phyloP scores from a whole-genome alignment of 2,888 invertebrate species.

The Drosophila robusta region DNA sequence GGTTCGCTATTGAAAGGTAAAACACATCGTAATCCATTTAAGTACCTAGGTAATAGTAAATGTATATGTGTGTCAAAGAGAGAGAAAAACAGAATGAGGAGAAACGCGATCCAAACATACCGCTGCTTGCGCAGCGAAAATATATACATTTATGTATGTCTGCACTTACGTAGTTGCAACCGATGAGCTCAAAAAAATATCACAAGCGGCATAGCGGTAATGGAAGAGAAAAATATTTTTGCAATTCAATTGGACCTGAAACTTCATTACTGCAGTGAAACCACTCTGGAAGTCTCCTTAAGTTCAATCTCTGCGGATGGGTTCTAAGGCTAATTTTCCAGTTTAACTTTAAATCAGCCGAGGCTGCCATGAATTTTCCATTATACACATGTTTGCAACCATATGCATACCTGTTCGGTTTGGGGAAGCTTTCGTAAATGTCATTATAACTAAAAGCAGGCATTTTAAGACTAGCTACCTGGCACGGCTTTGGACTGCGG shows the following conservation, averaged over 20 bases:
- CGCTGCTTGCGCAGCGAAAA: conserved; percentile 35
- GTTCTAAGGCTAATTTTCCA: background rate
- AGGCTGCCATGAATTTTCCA: background rate
- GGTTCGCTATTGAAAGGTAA: conserved; percentile 45
- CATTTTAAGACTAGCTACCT: background rate
- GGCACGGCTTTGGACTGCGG: background rate
- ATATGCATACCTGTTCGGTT: background rate
- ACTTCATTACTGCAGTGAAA: conserved; percentile 71
- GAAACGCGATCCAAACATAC: conserved; percentile 36
- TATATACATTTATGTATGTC: conserved; percentile 22
- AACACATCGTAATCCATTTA: conserved; percentile 36
- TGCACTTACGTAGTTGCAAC: conserved; percentile 18
- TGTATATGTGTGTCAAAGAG: conserved; percentile 1
- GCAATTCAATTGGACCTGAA: conserved; percentile 81
- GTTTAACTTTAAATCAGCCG: background rate
- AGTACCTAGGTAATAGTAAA: conserved; percentile 38
- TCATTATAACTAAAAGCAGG: background rate
- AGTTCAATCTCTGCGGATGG: background rate
- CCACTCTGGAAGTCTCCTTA: conserved; percentile 20
- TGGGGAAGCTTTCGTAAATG: background rate
- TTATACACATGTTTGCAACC: background rate
- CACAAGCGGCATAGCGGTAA: conserved; percentile 70
- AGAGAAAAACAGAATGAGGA: background rate
- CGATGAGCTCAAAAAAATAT: conserved; percentile 40
- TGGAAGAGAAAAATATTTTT: conserved; percentile 82